Base-by-base conservation (phyloP, 2,888 invertebrate species). In the Chymomyza fuscimana region DNA sequence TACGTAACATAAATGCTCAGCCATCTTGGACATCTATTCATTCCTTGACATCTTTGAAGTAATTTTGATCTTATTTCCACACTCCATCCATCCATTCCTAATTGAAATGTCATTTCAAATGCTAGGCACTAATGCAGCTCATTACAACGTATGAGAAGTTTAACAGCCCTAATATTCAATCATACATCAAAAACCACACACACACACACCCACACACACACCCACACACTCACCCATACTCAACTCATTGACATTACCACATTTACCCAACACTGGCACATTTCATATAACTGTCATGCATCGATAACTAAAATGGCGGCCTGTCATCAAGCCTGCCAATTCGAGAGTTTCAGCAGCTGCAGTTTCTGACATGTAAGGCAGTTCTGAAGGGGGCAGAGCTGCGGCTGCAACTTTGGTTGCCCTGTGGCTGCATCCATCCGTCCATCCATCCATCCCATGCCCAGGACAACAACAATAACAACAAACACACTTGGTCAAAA, bases 81-180 rank as follows among this genome's bases (percentile, higher is more conserved):
- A 1, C 19, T 19, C 2, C 19, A 19, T 19, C 19, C 32, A 32
- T 7, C 32, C 0, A 9, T 9, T 32, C 32, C 32, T 32, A 32
- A 54, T 54, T 54, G 9, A 22, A 51, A 51, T 51, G 51, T 51
- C 51, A 51, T 19, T 54, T 54, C 9, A 9, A 19, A 12, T 25
- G 22, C 12, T 25, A 1, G 12, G 12, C 12, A 12, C 40, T 46
- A 46, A 46, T 46, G 40, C 12, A 46, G 0, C 40, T 46, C 4
- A 46, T 46, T 46, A 46, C 40, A 46, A 46, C 12, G 12, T 46
- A 4, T 12, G 10, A 60, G 46, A 62, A 58, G 46, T 62, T 7
- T 40, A 66, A 29, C 62, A 36, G 63, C 46, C 16, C 10, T 32
- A 63, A 65, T 19, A 54, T 61, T 67, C 67, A 65, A 50, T 25